Evolutionary conservation across 1,140 invertebrate genomes (phyloP).

Genomic region (Cydia pomonella): DNA sequence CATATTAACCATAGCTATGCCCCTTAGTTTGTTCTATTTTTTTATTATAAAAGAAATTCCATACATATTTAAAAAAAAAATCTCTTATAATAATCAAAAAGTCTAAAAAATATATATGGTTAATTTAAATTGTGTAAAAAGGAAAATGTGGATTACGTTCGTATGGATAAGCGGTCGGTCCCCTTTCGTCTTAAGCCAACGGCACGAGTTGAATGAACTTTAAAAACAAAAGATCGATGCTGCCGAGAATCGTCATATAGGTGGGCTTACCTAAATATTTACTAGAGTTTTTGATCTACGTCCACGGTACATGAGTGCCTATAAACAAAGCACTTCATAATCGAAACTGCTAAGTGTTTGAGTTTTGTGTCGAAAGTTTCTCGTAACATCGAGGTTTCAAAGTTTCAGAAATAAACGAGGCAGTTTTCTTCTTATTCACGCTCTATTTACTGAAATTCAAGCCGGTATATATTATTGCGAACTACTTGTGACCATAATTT

Average conservation of each 20-base stretch:
- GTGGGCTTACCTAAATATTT: slow-evolving; percentile 11
- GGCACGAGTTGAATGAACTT: slow-evolving; percentile 29
- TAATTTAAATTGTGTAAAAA: too few species aligned
- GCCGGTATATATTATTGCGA: background rate
- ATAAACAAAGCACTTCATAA: slow-evolving; percentile 4
- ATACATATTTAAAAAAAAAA: too few species aligned
- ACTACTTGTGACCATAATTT: too few species aligned
- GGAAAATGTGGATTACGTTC: too few species aligned
- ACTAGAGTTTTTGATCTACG: background rate
- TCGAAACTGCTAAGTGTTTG: background rate
- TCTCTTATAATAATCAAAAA: too few species aligned
- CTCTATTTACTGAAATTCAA: background rate
- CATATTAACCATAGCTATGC: too few species aligned
- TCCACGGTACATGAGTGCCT: background rate
- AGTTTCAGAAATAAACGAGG: background rate
- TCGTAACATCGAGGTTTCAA: background rate
- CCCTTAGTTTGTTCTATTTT: too few species aligned
- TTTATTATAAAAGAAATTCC: too few species aligned
- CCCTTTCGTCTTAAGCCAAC: background rate
- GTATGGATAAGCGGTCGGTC: too few species aligned
- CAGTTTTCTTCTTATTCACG: background rate
- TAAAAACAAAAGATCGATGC: slow-evolving; percentile 32
- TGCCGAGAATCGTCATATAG: background rate
- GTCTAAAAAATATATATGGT: too few species aligned
- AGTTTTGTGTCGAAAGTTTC: background rate